Percentiles rank a stretch among this genome's conserved stretches.
Evolutionary conservation across 2,888 invertebrate species (phyloP).

Genomic region (Cecidostiba fungosa): DNA sequence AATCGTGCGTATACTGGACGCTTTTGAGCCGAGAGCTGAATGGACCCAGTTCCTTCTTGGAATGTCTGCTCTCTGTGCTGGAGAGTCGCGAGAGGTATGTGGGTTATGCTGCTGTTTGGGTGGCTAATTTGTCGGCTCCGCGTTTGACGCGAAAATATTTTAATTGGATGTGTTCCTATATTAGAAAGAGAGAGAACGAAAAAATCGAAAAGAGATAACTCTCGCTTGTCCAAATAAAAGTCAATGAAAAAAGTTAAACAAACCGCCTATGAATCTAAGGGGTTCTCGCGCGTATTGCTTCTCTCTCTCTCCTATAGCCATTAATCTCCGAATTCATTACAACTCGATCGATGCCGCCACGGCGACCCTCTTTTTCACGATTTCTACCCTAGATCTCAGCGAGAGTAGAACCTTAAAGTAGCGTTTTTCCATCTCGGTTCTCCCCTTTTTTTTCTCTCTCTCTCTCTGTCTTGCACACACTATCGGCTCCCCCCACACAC

Average conservation of each 20-base stretch:
- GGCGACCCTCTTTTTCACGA: slow-evolving; percentile 61
- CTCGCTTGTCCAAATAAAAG: slow-evolving; percentile 31
- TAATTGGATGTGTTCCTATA: background rate
- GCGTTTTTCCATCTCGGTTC: slow-evolving; percentile 61
- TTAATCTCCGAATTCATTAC: slow-evolving; percentile 76
- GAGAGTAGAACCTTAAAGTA: slow-evolving; percentile 51
- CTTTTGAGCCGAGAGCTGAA: slow-evolving; percentile 3
- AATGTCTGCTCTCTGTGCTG: background rate
- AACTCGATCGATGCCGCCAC: slow-evolving; percentile 68
- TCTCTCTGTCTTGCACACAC: slow-evolving; percentile 62
- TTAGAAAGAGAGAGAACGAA: no score
- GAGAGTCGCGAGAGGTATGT: background rate
- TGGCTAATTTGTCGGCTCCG: background rate
- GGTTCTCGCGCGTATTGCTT: slow-evolving; percentile 45
- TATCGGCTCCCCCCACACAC: slow-evolving; percentile 3
- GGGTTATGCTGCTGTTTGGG: background rate
- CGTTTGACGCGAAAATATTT: background rate
- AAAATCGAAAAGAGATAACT: background rate
- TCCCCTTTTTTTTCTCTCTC: slow-evolving; percentile 44
- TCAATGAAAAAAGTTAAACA: slow-evolving; percentile 48
- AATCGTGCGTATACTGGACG: slow-evolving; percentile 34
- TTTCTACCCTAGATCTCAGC: slow-evolving; percentile 62
- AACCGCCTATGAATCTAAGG: slow-evolving; percentile 57
- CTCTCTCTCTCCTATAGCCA: slow-evolving; percentile 68
- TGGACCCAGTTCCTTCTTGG: slow-evolving; percentile 56